Conservation (phyloP, 1,140 invertebrate species). For the Pseudomyrmex dendroicus region DNA sequence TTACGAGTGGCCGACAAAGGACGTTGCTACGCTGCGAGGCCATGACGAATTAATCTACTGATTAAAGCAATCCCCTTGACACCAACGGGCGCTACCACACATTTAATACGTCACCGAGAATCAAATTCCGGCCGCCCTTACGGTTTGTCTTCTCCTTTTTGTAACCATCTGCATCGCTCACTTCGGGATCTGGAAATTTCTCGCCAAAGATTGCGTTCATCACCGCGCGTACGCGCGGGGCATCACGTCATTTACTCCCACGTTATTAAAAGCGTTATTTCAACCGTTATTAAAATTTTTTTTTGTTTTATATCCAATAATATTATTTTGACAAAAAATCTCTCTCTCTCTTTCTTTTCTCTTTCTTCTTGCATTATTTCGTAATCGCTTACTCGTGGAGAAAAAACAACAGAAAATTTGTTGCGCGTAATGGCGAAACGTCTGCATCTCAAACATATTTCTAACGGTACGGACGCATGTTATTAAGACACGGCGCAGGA, state of each 20-base stretch:
- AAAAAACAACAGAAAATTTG: background rate
- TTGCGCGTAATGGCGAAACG: background rate
- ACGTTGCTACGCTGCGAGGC: slow-evolving; percentile 80
- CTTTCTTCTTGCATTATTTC: background rate
- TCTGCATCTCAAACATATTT: slow-evolving; percentile 1
- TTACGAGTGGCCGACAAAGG: slow-evolving; percentile 83
- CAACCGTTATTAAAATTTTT: slow-evolving; percentile 1
- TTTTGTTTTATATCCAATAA: background rate
- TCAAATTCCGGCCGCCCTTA: slow-evolving; percentile 80
- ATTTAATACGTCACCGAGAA: slow-evolving; percentile 83
- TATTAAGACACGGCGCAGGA: slow-evolving; percentile 62
- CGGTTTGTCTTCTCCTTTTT: slow-evolving; percentile 75
- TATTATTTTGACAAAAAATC: background rate
- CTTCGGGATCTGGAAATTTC: slow-evolving; percentile 65
- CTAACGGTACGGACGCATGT: slow-evolving; percentile 20
- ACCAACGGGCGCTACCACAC: slow-evolving; percentile 81
- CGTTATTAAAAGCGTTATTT: slow-evolving; percentile 10
- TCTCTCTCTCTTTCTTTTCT: background rate
- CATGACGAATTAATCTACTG: slow-evolving; percentile 85
- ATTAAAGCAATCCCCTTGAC: slow-evolving; percentile 84
- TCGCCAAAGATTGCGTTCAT: slow-evolving; percentile 39
- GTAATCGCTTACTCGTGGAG: background rate
- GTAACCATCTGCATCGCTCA: slow-evolving; percentile 72
- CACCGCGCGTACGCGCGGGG: background rate
- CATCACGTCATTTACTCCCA: background rate